phyloP scores from a whole-genome alignment of 2,888 invertebrate species.

The Mellilla xanthometata region DNA sequence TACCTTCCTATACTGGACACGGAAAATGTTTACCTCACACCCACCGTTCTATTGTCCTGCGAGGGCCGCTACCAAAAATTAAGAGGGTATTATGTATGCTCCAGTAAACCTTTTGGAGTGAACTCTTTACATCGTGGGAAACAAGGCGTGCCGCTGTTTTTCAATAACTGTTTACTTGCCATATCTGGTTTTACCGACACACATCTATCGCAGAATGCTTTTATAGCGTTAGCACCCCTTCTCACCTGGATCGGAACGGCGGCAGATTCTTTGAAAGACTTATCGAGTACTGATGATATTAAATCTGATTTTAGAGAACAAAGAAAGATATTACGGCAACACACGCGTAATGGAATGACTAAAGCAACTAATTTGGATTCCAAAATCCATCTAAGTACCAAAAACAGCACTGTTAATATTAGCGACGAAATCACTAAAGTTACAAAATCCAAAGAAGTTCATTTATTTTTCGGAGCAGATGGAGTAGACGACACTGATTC shows the following conservation, averaged over 20 bases:
- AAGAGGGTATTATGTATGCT: slow-evolving; percentile 45
- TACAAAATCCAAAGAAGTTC: too few relatives aligned
- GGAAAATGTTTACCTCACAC: slow-evolving; percentile 30
- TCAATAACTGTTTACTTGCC: slow-evolving; percentile 46
- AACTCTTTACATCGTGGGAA: slow-evolving; percentile 28
- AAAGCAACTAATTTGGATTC: too few relatives aligned
- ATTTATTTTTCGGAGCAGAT: too few relatives aligned
- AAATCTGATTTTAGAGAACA: too few relatives aligned
- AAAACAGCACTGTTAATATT: too few relatives aligned
- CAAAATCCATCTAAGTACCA: too few relatives aligned
- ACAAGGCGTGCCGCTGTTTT: slow-evolving; percentile 51
- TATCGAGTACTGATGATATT: too few relatives aligned
- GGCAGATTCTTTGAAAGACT: not conserved
- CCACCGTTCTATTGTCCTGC: slow-evolving; percentile 44
- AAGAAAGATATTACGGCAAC: too few relatives aligned
- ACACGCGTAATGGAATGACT: too few relatives aligned
- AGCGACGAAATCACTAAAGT: too few relatives aligned
- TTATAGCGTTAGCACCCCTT: slow-evolving; percentile 41
- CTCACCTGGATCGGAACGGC: slow-evolving; percentile 45
- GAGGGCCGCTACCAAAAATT: slow-evolving; percentile 4
- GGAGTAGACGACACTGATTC: too few relatives aligned
- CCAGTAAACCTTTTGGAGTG: slow-evolving; percentile 30
- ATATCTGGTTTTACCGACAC: slow-evolving; percentile 36
- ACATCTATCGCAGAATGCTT: slow-evolving; percentile 33
- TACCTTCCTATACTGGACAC: slow-evolving; percentile 38